phyloP scores from a whole-genome alignment of 2,113 vertebrate genomes.

The Piprites chloris region DNA sequence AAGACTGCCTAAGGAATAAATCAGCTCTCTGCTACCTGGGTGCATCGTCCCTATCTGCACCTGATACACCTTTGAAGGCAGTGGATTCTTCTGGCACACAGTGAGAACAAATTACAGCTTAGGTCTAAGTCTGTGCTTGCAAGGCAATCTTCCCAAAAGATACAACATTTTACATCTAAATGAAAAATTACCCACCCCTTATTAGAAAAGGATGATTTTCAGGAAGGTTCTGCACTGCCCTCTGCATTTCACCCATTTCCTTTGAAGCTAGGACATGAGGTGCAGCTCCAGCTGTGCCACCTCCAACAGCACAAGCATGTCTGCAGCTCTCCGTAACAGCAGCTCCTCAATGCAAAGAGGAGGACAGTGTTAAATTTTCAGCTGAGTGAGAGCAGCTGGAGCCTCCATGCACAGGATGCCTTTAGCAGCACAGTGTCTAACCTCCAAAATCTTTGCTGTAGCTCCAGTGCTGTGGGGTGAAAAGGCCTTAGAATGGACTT shows the following conservation, averaged over 20 bases:
- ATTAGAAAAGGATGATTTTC: background rate
- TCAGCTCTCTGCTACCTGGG: background rate
- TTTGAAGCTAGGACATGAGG: background rate
- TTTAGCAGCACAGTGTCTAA: background rate
- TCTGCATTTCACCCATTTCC: background rate
- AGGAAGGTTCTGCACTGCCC: background rate
- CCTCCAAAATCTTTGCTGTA: background rate
- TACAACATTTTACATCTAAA: background rate
- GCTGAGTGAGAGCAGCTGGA: background rate
- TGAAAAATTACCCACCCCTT: background rate
- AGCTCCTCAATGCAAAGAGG: background rate
- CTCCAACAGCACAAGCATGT: background rate
- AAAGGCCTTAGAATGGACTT: background rate
- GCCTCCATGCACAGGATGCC: rapidly evolving
- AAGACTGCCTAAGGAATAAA: conserved; percentile 12
- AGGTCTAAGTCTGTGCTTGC: background rate
- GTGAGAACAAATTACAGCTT: background rate
- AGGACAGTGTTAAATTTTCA: background rate
- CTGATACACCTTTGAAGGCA: background rate
- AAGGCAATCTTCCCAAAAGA: background rate
- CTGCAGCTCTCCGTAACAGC: background rate
- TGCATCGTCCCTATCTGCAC: background rate
- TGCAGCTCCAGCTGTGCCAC: background rate
- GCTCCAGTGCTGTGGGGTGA: background rate
- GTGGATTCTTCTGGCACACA: background rate